phyloP scores from a whole-genome alignment of 2,888 invertebrate genomes.

The Rhorus exstirpatorius region DNA sequence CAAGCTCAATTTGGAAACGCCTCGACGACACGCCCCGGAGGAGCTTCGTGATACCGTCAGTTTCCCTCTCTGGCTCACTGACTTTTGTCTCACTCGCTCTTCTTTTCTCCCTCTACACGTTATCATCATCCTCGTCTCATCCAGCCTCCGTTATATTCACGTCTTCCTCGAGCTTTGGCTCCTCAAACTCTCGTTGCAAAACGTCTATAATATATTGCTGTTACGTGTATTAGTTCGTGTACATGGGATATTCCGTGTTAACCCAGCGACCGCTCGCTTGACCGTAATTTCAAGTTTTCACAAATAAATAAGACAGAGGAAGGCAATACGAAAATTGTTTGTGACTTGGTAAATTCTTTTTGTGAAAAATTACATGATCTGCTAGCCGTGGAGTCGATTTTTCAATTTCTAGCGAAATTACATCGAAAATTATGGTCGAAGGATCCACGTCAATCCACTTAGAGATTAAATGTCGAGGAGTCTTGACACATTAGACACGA shows the following conservation, averaged over 20 bases:
- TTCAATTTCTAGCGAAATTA: too few relatives aligned
- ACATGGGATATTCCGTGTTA: not conserved
- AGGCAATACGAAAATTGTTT: too few relatives aligned
- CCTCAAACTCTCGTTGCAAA: slow-evolving; percentile 45
- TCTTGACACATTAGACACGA: too few relatives aligned
- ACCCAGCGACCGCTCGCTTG: not conserved
- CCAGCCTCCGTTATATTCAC: slow-evolving; percentile 38
- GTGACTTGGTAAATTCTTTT: too few relatives aligned
- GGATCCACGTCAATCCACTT: too few relatives aligned
- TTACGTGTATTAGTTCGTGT: slow-evolving; percentile 12
- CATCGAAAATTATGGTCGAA: too few relatives aligned
- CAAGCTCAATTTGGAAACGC: slow-evolving; percentile 80
- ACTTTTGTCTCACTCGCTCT: slow-evolving; percentile 45
- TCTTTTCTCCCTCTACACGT: slow-evolving; percentile 37
- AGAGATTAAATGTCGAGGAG: too few relatives aligned
- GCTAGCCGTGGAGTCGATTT: too few relatives aligned
- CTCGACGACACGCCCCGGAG: slow-evolving; percentile 80
- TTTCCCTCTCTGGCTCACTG: slow-evolving; percentile 46
- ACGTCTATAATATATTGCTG: slow-evolving; percentile 31
- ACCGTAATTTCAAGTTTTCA: not conserved
- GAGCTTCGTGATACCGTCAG: slow-evolving; percentile 43
- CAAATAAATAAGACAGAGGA: too few relatives aligned
- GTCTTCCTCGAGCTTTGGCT: slow-evolving; percentile 30
- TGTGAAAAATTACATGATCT: too few relatives aligned
- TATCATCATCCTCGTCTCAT: slow-evolving; percentile 51